Conservation (phyloP, 2,797 vertebrate genomes). For the Microcaecilia unicolor region DNA sequence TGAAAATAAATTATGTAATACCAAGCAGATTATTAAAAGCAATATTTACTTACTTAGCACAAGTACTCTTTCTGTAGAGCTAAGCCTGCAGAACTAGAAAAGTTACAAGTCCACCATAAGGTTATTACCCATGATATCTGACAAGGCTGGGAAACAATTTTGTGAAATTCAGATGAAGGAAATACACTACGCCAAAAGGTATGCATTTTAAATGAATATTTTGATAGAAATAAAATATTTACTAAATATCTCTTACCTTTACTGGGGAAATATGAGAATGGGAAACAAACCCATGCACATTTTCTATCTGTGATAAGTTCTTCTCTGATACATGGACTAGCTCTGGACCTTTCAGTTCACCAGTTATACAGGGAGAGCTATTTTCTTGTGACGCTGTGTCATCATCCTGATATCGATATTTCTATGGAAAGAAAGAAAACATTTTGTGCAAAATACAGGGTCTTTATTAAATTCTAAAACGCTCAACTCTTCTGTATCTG, state of each 20-base stretch:
- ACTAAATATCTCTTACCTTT: conserved; percentile 71
- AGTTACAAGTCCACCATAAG: too few relatives aligned
- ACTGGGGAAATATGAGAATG: conserved; percentile 91
- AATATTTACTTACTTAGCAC: too few relatives aligned
- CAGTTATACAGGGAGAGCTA: conserved; percentile 71
- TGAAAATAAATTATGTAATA: too few relatives aligned
- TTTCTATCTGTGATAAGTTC: conserved; percentile 87
- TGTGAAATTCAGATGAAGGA: too few relatives aligned
- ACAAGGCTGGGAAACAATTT: too few relatives aligned
- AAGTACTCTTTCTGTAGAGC: too few relatives aligned
- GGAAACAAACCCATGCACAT: conserved; percentile 85
- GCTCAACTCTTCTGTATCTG: too few relatives aligned
- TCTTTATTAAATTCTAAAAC: too few relatives aligned
- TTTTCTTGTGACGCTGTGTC: conserved; percentile 74
- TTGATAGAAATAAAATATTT: too few relatives aligned
- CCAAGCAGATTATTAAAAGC: too few relatives aligned
- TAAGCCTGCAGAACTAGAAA: too few relatives aligned
- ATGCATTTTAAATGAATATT: conserved; percentile 2
- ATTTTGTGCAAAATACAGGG: neutral
- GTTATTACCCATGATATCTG: too few relatives aligned
- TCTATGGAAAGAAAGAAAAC: conserved; percentile 50
- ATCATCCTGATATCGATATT: conserved; percentile 87
- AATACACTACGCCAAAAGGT: neutral
- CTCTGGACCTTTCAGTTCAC: conserved; percentile 69
- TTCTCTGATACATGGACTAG: conserved; percentile 88